Evolutionary conservation across 2,888 invertebrate species (phyloP).

Genomic region (Venusia cambrica): DNA sequence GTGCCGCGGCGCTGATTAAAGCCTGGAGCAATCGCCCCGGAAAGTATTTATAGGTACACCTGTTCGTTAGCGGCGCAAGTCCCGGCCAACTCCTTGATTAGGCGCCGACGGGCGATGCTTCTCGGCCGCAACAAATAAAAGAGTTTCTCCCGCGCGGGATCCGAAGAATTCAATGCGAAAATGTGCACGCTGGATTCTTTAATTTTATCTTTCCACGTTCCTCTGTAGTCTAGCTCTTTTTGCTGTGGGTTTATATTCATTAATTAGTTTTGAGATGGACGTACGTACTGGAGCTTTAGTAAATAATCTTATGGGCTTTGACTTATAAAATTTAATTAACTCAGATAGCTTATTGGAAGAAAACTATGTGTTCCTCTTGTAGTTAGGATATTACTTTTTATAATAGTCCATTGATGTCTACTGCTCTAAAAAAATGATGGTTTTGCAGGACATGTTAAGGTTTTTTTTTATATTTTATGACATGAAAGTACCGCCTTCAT

Average conservation of each 20-base stretch:
- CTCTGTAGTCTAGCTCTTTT: constrained; percentile 12
- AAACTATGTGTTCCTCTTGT: too few species aligned
- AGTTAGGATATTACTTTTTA: too few species aligned
- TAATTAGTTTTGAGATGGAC: constrained; percentile 4
- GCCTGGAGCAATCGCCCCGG: constrained; percentile 78
- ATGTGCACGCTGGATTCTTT: constrained; percentile 25
- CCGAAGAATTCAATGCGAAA: constrained; percentile 55
- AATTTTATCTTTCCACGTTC: constrained; percentile 26
- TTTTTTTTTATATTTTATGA: too few species aligned
- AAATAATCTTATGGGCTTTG: too few species aligned
- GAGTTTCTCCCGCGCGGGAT: constrained; percentile 60
- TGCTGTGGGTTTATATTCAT: background rate
- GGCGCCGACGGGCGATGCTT: constrained; percentile 75
- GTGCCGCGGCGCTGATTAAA: constrained; percentile 77
- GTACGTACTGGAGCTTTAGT: too few species aligned
- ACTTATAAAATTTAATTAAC: too few species aligned
- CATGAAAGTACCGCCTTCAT: too few species aligned
- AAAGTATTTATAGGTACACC: constrained; percentile 81
- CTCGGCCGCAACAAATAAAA: constrained; percentile 73
- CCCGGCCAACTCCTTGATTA: constrained; percentile 80
- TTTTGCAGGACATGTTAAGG: too few species aligned
- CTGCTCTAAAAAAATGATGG: too few species aligned
- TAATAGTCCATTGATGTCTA: too few species aligned
- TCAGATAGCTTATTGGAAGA: too few species aligned
- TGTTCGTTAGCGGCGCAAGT: constrained; percentile 77